These are phyloP conservation scores for Torymus tubicola DNA, from an alignment of 2,888 invertebrate species.

Conservation along the genomic window DNA sequence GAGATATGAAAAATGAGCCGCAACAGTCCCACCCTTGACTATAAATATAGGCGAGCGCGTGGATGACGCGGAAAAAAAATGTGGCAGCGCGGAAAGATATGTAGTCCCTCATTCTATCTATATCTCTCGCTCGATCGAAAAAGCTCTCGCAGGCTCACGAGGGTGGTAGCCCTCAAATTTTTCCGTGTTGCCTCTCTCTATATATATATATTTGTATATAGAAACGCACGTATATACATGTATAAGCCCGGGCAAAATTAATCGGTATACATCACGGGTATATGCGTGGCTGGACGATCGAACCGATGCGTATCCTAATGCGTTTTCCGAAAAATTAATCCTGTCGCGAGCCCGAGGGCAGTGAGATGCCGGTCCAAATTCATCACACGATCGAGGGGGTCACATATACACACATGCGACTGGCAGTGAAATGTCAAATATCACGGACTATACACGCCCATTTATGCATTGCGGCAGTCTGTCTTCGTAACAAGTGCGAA, in stretches of 20 bases:
- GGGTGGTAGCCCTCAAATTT: no score
- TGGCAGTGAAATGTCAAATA: slow-evolving; percentile 36
- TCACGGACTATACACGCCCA: slow-evolving; percentile 27
- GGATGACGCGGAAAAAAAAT: slow-evolving; percentile 18
- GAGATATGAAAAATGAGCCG: no score
- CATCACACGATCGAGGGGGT: slow-evolving; percentile 16
- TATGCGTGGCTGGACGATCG: no score
- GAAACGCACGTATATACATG: no score
- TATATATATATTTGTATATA: no score
- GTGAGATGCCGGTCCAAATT: slow-evolving; percentile 7
- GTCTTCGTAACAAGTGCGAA: slow-evolving; percentile 25
- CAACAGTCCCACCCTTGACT: no score
- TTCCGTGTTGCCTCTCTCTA: no score
- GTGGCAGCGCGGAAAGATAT: neutral
- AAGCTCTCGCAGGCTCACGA: neutral
- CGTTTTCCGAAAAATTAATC: slow-evolving; percentile 62
- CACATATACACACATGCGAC: neutral
- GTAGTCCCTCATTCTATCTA: neutral
- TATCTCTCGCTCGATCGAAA: slow-evolving; percentile 3
- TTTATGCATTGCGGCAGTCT: slow-evolving; percentile 34
- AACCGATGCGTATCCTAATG: slow-evolving; percentile 27
- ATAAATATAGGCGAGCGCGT: neutral
- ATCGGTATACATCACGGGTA: no score
- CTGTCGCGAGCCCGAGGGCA: neutral
- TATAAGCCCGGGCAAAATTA: no score